Percentiles rank a stretch among this genome's conserved stretches.
phyloP scores from a whole-genome alignment of 2,797 vertebrate species.

The Sebastiscus albofasciatus region DNA sequence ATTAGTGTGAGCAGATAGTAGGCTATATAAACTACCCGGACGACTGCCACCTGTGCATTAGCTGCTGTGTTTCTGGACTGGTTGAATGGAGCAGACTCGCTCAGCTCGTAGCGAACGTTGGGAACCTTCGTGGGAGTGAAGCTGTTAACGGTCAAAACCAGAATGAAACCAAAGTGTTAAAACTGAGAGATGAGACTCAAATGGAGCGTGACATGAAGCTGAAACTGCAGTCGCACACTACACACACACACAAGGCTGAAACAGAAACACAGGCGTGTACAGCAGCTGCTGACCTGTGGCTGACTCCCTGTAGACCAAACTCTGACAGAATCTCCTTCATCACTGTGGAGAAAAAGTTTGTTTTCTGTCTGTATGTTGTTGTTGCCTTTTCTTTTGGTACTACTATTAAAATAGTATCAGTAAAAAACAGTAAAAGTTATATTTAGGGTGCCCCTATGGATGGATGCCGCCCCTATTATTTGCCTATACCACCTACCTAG shows the following conservation, averaged over 20 bases:
- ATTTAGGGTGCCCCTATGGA: not conserved
- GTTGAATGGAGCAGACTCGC: conserved; percentile 40
- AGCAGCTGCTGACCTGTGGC: conserved; percentile 75
- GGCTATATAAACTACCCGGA: not conserved
- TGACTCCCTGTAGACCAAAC: conserved; percentile 83
- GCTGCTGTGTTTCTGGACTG: not conserved
- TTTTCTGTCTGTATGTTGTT: no score
- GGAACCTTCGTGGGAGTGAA: conserved; percentile 84
- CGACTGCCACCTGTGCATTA: conserved; percentile 22
- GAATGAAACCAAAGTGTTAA: conserved; percentile 30
- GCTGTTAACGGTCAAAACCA: conserved; percentile 51
- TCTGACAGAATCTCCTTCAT: conserved; percentile 86
- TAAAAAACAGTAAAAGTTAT: not conserved
- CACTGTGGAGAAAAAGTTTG: conserved; percentile 54
- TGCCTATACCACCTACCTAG: not conserved
- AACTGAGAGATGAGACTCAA: conserved; percentile 30
- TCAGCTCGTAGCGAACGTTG: conserved; percentile 82
- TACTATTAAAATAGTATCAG: not conserved
- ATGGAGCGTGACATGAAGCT: conserved; percentile 1
- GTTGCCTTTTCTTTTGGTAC: no score
- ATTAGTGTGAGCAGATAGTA: not conserved
- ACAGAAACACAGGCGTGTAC: conserved; percentile 13
- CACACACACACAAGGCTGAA: not conserved
- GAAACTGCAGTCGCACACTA: not conserved
- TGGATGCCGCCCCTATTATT: not conserved